Conservation (phyloP, 2,888 invertebrate genomes). For the Platynereis dumerilii region DNA sequence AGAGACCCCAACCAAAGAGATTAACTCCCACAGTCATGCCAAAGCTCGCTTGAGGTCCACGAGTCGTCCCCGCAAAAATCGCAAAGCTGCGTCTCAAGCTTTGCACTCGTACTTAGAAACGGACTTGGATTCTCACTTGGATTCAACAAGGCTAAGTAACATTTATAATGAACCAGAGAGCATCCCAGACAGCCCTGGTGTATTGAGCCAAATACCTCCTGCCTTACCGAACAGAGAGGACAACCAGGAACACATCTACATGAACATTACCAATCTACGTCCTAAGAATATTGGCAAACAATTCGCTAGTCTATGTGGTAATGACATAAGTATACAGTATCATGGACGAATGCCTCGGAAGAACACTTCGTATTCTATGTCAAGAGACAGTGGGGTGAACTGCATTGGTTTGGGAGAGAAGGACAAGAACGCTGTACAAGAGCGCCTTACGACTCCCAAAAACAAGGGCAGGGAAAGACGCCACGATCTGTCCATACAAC, state of each 20-base stretch:
- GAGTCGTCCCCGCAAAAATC: not conserved
- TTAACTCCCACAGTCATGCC: not conserved
- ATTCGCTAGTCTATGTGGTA: constrained; percentile 10
- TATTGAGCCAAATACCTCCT: not conserved
- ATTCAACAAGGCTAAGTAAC: not conserved
- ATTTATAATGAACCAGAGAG: constrained; percentile 6
- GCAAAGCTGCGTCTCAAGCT: not conserved
- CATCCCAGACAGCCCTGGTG: not conserved
- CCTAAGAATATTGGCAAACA: not conserved
- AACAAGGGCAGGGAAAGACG: not conserved
- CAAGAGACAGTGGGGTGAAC: constrained; percentile 59
- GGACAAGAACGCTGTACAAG: not conserved
- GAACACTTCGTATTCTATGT: constrained; percentile 44
- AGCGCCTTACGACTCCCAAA: not conserved
- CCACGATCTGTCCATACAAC: not conserved
- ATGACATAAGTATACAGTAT: constrained; percentile 43
- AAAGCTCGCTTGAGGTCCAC: not conserved
- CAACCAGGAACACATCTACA: not conserved
- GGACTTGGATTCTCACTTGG: not conserved
- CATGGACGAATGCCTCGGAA: constrained; percentile 50
- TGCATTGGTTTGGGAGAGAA: constrained; percentile 46
- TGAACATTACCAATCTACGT: not conserved
- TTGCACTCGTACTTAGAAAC: not conserved
- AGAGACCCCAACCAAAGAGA: not conserved
- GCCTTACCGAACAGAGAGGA: not conserved